These are phyloP conservation scores for Zophobas atratus DNA, from an alignment of 1,140 invertebrate genomes.

Conservation along the genomic window DNA sequence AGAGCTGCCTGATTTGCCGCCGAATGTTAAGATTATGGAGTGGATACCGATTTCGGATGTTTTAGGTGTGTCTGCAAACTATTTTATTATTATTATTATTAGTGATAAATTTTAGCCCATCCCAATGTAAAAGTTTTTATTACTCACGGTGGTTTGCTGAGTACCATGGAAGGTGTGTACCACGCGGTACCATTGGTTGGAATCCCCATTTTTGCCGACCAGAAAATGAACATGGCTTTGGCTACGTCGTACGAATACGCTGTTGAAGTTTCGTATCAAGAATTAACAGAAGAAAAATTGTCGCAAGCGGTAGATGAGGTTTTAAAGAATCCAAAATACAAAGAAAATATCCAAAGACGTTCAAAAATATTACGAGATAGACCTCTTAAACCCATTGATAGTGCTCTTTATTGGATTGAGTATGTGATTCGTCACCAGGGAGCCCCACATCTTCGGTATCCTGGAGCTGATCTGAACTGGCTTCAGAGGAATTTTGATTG, in stretches of 20 bases:
- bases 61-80: slow-evolving; percentile 67
- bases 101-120: slow-evolving; percentile 73
- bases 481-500: slow-evolving; percentile 39
- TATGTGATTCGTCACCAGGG: slow-evolving; percentile 58
- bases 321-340: slow-evolving; percentile 67
- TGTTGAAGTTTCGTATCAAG: slow-evolving; percentile 60
- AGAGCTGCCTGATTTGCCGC: slow-evolving; percentile 67
- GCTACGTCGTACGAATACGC: slow-evolving; percentile 69
- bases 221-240: slow-evolving; percentile 69
- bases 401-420: slow-evolving; percentile 64
- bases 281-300: slow-evolving; percentile 56
- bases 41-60: slow-evolving; percentile 78
- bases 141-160: slow-evolving; percentile 81
- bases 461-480: slow-evolving; percentile 49
- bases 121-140: slow-evolving; percentile 77
- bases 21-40: slow-evolving; percentile 69
- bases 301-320: slow-evolving; percentile 36
- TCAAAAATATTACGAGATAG: slow-evolving; percentile 57
- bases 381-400: slow-evolving; percentile 54
- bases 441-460: slow-evolving; percentile 64
- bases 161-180: slow-evolving; percentile 79
- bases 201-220: slow-evolving; percentile 65
- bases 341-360: slow-evolving; percentile 35
- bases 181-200: slow-evolving; percentile 72
- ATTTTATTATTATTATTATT: slow-evolving; percentile 70